Percentiles rank a stretch among this genome's conserved stretches.
Conservation (phyloP, 2,888 invertebrate species). For the Pseudococcus jackbeardsleyi region DNA sequence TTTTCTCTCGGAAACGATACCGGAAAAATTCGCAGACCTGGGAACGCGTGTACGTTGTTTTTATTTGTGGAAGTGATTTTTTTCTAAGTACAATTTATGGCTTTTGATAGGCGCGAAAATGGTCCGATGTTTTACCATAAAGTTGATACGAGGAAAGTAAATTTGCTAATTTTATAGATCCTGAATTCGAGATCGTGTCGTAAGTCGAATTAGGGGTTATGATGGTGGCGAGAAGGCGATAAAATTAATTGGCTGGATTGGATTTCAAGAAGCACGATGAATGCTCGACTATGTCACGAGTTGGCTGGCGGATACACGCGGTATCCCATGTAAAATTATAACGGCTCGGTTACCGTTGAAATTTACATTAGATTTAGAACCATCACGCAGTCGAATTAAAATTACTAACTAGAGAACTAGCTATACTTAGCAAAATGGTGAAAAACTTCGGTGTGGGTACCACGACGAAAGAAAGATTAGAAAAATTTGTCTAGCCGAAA, state of each 20-base stretch:
- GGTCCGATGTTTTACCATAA: not conserved
- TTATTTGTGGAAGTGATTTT: not conserved
- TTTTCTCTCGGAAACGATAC: not conserved
- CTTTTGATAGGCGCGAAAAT: not conserved
- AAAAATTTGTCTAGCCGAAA: no score
- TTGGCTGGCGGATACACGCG: not conserved
- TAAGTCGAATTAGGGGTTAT: no score
- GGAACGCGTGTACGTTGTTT: not conserved
- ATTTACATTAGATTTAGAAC: not conserved
- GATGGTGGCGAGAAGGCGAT: not conserved
- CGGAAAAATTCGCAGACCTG: not conserved
- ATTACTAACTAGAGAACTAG: not conserved
- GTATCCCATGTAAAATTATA: not conserved
- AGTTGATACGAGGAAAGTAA: not conserved
- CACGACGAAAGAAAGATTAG: no score
- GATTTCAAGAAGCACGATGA: not conserved
- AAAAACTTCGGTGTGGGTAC: no score
- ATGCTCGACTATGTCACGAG: not conserved
- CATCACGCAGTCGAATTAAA: not conserved
- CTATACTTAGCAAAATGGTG: no score
- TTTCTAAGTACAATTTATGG: not conserved
- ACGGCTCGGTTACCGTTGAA: not conserved
- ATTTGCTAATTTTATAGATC: no score
- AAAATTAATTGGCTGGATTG: not conserved
- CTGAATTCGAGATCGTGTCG: no score